A percentile compares a stretch with the other conserved stretches of the same genome.
These are phyloP conservation scores for Pangasianodon gigas DNA, from an alignment of 2,113 vertebrate genomes.

Conservation along the genomic window DNA sequence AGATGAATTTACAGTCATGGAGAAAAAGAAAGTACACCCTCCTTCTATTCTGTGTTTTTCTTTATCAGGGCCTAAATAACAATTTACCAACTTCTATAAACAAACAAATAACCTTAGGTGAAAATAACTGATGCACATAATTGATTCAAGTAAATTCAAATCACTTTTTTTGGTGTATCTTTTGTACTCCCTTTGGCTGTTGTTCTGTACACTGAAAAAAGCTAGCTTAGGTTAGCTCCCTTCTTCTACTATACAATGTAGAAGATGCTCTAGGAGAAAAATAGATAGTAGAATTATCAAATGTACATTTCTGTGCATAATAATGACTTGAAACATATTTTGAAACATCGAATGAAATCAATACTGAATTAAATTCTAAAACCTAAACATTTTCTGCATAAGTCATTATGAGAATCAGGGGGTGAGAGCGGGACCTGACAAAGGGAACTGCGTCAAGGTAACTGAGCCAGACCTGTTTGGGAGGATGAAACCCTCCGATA, in stretches of 20 bases:
- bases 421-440: background rate
- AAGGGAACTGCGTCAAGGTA: background rate
- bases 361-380: background rate
- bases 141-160: no score
- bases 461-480: slow-evolving; percentile 79
- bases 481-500: slow-evolving; percentile 75
- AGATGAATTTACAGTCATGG: no score
- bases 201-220: no score
- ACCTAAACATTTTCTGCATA: background rate
- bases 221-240: background rate
- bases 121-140: no score
- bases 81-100: no score
- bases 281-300: background rate
- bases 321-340: no score
- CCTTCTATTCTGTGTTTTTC: no score
- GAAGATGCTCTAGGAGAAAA: background rate
- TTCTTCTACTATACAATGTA: background rate
- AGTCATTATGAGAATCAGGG: background rate
- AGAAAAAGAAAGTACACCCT: no score
- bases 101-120: no score
- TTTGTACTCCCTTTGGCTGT: no score
- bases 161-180: no score
- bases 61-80: no score
- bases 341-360: background rate
- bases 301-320: background rate